phyloP scores from a whole-genome alignment of 1,140 invertebrate species.

The Alviniconcha marisindica region DNA sequence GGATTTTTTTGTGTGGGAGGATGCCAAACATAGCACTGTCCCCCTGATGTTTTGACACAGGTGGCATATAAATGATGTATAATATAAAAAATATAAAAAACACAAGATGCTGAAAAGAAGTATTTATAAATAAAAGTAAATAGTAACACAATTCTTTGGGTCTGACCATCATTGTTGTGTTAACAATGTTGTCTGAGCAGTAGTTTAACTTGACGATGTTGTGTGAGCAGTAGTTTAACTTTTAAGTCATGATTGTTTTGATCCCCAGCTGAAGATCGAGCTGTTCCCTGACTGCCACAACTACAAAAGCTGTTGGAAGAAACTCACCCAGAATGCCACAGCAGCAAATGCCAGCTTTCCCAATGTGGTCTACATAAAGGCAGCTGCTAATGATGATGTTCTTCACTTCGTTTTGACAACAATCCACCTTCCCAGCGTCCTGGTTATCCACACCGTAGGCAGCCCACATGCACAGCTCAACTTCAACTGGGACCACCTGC shows the following conservation, averaged over 20 bases:
- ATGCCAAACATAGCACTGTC: too few relatives aligned
- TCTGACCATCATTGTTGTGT: too few relatives aligned
- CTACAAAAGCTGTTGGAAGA: conserved; percentile 41
- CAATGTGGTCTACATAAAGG: conserved; percentile 56
- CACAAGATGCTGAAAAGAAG: too few relatives aligned
- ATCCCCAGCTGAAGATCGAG: conserved; percentile 40
- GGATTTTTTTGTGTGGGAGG: too few relatives aligned
- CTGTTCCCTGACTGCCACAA: conserved; percentile 47
- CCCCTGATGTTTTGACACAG: too few relatives aligned
- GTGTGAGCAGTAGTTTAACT: too few relatives aligned
- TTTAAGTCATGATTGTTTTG: conserved; percentile 8
- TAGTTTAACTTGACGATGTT: too few relatives aligned
- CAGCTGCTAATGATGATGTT: conserved; percentile 45
- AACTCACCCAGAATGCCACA: background rate
- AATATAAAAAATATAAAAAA: too few relatives aligned
- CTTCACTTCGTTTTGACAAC: conserved; percentile 59
- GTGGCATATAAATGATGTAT: too few relatives aligned
- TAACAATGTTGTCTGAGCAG: too few relatives aligned
- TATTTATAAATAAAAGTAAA: too few relatives aligned
- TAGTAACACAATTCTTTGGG: too few relatives aligned
- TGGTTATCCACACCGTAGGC: conserved; percentile 45
- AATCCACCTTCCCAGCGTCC: conserved; percentile 49
- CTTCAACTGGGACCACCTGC: conserved; percentile 53
- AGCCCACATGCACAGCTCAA: conserved; percentile 23
- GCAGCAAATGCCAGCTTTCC: conserved; percentile 31